These are phyloP conservation scores for Nematopogon swammerdamellus DNA, from an alignment of 2,888 invertebrate genomes.

Conservation along the genomic window DNA sequence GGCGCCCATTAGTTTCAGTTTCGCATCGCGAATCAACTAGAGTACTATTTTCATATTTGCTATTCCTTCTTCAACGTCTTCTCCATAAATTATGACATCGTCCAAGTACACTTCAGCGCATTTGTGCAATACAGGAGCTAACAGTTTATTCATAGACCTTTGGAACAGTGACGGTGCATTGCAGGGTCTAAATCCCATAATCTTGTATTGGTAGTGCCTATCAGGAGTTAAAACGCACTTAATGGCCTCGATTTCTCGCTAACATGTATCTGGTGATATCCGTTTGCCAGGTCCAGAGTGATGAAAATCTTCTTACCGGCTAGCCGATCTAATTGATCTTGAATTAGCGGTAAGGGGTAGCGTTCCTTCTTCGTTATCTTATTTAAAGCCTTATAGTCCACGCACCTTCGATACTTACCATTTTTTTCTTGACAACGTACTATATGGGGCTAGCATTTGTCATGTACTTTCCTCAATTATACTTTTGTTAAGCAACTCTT, in stretches of 20 bases:
- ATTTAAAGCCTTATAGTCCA: conserved; percentile 10
- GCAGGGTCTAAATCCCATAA: conserved; percentile 9
- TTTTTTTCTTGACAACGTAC: conserved; percentile 10
- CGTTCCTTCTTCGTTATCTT: conserved; percentile 9
- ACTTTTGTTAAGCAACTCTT: conserved; percentile 5
- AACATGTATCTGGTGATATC: conserved; percentile 10
- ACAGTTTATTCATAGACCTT: conserved; percentile 8
- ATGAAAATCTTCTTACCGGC: conserved; percentile 6
- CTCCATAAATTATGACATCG: conserved; percentile 9
- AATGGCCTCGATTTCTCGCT: background rate
- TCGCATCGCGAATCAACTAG: too few relatives aligned
- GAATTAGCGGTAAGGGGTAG: conserved; percentile 9
- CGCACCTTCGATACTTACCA: conserved; percentile 9
- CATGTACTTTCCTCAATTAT: too few relatives aligned
- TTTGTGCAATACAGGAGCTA: conserved; percentile 4
- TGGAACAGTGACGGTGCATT: conserved; percentile 9
- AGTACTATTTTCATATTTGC: too few relatives aligned
- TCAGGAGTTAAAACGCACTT: conserved; percentile 9
- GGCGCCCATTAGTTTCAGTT: too few relatives aligned
- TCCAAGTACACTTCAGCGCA: conserved; percentile 11
- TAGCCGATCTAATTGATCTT: conserved; percentile 8
- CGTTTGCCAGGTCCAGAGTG: conserved; percentile 8
- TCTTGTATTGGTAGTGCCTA: conserved; percentile 8
- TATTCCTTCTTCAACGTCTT: conserved; percentile 4
- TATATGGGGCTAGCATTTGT: too few relatives aligned